phyloP scores from a whole-genome alignment of 1,140 invertebrate genomes.

The Ceratosolen fusciceps region DNA sequence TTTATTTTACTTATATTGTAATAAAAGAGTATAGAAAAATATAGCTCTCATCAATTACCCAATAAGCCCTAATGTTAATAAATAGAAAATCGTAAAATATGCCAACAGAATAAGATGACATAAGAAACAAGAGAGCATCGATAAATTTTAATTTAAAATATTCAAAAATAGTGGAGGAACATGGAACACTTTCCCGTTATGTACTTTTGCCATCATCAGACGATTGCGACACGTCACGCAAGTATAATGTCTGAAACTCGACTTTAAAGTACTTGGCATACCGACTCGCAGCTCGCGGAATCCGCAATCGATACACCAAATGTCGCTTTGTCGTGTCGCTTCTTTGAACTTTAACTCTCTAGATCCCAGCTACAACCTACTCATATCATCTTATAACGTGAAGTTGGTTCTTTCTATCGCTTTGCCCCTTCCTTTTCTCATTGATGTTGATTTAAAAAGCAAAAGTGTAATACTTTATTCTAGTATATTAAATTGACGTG shows the following conservation, averaged over 20 bases:
- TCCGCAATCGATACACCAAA: slow-evolving; percentile 40
- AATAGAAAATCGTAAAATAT: neutral
- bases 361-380: neutral
- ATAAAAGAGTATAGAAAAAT: too few relatives aligned
- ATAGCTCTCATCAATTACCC: neutral
- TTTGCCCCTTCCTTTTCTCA: too few relatives aligned
- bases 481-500: neutral
- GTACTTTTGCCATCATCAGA: slow-evolving; percentile 58
- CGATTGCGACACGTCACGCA: slow-evolving; percentile 51
- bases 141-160: slow-evolving; percentile 37
- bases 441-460: neutral
- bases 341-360: slow-evolving; percentile 21
- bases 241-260: slow-evolving; percentile 35
- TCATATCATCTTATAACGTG: too few relatives aligned
- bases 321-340: slow-evolving; percentile 43
- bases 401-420: too few relatives aligned
- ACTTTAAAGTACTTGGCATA: slow-evolving; percentile 33
- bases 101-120: neutral
- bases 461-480: neutral
- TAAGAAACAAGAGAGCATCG: neutral
- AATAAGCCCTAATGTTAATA: neutral
- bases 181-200: slow-evolving; percentile 45
- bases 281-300: slow-evolving; percentile 25
- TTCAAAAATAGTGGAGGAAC: neutral
- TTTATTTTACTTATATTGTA: too few relatives aligned